phyloP scores from a whole-genome alignment of 2,113 vertebrate species.

The Daphoenositta chrysoptera region DNA sequence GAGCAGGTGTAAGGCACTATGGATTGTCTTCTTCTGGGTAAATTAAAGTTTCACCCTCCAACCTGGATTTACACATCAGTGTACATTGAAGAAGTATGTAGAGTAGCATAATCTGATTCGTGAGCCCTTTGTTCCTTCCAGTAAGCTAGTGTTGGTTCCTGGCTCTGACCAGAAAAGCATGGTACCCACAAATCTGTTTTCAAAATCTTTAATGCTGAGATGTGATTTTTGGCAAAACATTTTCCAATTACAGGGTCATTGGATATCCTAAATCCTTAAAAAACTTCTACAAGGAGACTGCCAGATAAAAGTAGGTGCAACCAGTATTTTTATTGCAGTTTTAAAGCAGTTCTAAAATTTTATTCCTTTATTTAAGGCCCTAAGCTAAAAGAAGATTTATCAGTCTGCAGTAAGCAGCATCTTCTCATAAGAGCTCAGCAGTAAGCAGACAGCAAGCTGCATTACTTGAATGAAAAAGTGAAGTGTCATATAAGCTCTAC shows the following conservation, averaged over 20 bases:
- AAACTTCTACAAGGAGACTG: background rate
- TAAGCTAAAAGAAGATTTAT: constrained; percentile 22
- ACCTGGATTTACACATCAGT: background rate
- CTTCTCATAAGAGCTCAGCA: constrained; percentile 17
- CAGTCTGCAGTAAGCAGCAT: background rate
- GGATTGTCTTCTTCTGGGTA: background rate
- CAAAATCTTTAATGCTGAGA: background rate
- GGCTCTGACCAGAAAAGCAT: background rate
- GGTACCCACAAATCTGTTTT: background rate
- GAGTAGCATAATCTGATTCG: background rate
- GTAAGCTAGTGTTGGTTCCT: background rate
- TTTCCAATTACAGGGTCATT: background rate
- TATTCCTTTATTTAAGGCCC: background rate
- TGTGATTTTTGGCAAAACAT: background rate
- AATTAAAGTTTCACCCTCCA: background rate
- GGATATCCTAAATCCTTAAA: background rate
- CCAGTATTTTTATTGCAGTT: background rate
- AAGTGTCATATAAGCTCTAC: background rate
- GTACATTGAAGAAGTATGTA: background rate
- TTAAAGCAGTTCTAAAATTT: background rate
- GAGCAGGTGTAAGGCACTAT: background rate
- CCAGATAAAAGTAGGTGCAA: background rate
- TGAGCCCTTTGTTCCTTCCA: background rate
- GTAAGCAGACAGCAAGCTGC: constrained; percentile 1
- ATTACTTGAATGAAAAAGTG: constrained; percentile 33